Conservation (phyloP, 2,888 invertebrate genomes). For the Rambutsinella grinnellia region DNA sequence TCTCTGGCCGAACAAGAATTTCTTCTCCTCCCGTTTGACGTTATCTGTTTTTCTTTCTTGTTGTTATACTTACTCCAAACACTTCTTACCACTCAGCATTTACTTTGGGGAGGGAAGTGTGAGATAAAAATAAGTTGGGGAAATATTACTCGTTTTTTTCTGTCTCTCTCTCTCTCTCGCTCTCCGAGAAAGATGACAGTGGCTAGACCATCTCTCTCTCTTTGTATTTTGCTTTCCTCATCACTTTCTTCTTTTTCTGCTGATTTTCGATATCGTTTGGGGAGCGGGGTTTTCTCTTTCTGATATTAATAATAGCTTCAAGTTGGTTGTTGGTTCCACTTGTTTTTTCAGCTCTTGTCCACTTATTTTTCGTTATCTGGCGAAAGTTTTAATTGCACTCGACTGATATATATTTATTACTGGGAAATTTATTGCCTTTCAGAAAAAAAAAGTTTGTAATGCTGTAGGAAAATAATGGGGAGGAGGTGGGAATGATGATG, state of each 20-base stretch:
- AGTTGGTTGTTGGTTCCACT: slow-evolving; percentile 10
- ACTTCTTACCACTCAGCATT: too few relatives aligned
- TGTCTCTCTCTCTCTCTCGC: too few relatives aligned
- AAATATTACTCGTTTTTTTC: slow-evolving; percentile 10
- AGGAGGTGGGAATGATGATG: too few relatives aligned
- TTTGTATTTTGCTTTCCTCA: slow-evolving; percentile 27
- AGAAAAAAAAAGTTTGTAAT: not conserved
- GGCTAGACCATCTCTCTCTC: slow-evolving; percentile 17
- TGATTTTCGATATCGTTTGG: slow-evolving; percentile 35
- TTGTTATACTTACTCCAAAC: too few relatives aligned
- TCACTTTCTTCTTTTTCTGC: slow-evolving; percentile 40
- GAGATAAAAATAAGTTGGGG: not conserved
- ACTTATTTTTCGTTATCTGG: slow-evolving; percentile 18
- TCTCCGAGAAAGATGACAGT: slow-evolving; percentile 28
- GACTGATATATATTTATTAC: slow-evolving; percentile 34
- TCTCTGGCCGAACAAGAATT: too few relatives aligned
- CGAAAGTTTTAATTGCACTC: slow-evolving; percentile 43
- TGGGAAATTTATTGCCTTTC: slow-evolving; percentile 40
- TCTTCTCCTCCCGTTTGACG: too few relatives aligned
- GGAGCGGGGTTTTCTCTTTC: not conserved
- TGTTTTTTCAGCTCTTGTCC: slow-evolving; percentile 20
- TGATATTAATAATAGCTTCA: not conserved
- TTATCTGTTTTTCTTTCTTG: too few relatives aligned
- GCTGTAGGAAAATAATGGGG: not conserved
- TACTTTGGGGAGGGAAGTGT: slow-evolving; percentile 10